These are phyloP conservation scores for Neodontobutis hainanensis DNA, from an alignment of 2,113 vertebrate species.

Conservation along the genomic window DNA sequence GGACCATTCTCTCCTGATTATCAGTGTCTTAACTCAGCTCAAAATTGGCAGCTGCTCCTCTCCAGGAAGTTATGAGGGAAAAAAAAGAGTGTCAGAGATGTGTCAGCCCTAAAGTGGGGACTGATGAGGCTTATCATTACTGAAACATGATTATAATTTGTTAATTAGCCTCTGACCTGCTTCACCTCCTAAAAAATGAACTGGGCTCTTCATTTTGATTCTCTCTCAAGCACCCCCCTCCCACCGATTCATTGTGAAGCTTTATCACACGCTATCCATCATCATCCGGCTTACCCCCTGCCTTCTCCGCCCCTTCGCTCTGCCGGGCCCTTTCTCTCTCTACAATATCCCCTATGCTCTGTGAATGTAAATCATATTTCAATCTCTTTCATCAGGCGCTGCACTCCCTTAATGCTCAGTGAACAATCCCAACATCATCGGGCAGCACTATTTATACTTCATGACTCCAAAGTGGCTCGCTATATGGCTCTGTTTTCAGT, in stretches of 20 bases:
- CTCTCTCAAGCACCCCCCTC: slow-evolving; percentile 3
- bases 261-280: slow-evolving; percentile 36
- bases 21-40: slow-evolving; percentile 13
- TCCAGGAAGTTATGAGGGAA: slow-evolving; percentile 6
- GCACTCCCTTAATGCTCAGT: slow-evolving; percentile 41
- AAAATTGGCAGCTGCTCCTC: slow-evolving; percentile 15
- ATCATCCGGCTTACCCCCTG: slow-evolving; percentile 28
- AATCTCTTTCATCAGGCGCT: slow-evolving; percentile 73
- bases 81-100: slow-evolving; percentile 12
- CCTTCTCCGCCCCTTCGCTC: slow-evolving; percentile 17
- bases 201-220: slow-evolving; percentile 23
- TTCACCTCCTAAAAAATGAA: slow-evolving; percentile 44
- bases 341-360: slow-evolving; percentile 33
- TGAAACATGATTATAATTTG: slow-evolving; percentile 57
- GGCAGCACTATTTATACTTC: slow-evolving; percentile 65
- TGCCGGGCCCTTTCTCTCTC: slow-evolving; percentile 20
- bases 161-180: slow-evolving; percentile 50
- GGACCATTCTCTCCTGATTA: slow-evolving; percentile 12
- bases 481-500: slow-evolving; percentile 60
- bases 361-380: slow-evolving; percentile 73
- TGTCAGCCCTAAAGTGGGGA: slow-evolving; percentile 10
- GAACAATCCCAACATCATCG: slow-evolving; percentile 46
- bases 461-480: slow-evolving; percentile 34
- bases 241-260: slow-evolving; percentile 19
- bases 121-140: slow-evolving; percentile 41